These are phyloP conservation scores for Tor tambroides DNA, from an alignment of 2,113 vertebrate genomes.

Conservation along the genomic window DNA sequence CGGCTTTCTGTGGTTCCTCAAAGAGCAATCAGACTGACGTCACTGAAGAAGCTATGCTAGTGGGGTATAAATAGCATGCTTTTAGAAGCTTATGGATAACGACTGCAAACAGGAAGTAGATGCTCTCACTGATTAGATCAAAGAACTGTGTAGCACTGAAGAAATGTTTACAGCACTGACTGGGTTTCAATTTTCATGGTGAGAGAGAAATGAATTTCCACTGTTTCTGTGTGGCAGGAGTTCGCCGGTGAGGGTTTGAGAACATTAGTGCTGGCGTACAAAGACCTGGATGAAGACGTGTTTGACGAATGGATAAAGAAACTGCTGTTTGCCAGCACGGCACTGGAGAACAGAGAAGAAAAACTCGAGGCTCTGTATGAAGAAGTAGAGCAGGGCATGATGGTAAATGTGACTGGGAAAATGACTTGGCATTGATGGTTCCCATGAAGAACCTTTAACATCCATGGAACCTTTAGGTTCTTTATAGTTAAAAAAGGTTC, in stretches of 20 bases:
- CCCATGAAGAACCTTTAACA: background rate
- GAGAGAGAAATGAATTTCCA: background rate
- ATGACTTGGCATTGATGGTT: background rate
- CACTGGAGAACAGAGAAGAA: constrained; percentile 70
- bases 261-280: constrained; percentile 78
- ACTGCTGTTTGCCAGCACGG: constrained; percentile 69
- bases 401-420: constrained; percentile 64
- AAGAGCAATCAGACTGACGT: constrained; percentile 38
- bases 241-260: constrained; percentile 81
- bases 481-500: background rate
- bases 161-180: background rate
- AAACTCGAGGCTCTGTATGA: constrained; percentile 71
- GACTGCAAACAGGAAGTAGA: background rate
- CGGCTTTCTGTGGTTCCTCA: constrained; percentile 10
- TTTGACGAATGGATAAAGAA: constrained; percentile 77
- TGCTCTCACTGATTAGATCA: background rate
- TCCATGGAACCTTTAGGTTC: background rate
- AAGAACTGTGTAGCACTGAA: background rate
- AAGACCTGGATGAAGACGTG: constrained; percentile 76
- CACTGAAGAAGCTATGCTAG: constrained; percentile 20
- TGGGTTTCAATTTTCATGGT: constrained; percentile 8
- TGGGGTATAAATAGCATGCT: constrained; percentile 8
- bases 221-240: constrained; percentile 65
- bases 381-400: constrained; percentile 78
- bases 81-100: background rate